Percentiles rank a stretch among this genome's conserved stretches.
Conservation (phyloP, 2,888 invertebrate genomes). For the Pammene fasciana region DNA sequence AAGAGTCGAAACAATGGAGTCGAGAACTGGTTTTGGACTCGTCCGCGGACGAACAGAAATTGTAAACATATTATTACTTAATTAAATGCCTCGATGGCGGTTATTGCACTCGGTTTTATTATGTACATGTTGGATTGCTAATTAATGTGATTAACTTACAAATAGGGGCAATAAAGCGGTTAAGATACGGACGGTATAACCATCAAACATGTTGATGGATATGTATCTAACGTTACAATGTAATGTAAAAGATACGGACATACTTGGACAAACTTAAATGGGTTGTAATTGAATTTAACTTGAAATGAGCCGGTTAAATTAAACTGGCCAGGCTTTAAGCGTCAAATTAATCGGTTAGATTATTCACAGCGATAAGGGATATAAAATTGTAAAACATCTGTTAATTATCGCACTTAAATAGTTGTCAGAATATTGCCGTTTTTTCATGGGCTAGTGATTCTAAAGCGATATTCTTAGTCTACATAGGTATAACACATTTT, state of each 20-base stretch:
- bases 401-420: too few species aligned
- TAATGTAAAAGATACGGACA: not conserved
- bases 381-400: too few species aligned
- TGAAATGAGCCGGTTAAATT: too few species aligned
- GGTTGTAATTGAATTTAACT: too few species aligned
- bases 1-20: slow-evolving; percentile 42
- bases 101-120: slow-evolving; percentile 32
- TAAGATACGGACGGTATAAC: not conserved
- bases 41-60: slow-evolving; percentile 34
- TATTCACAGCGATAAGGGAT: too few species aligned
- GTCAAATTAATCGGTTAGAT: too few species aligned
- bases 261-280: not conserved
- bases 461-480: too few species aligned
- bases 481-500: too few species aligned
- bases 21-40: slow-evolving; percentile 41
- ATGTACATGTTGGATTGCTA: slow-evolving; percentile 20
- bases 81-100: slow-evolving; percentile 36
- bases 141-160: slow-evolving; percentile 31
- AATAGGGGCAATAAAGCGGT: slow-evolving; percentile 27
- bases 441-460: too few species aligned
- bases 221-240: not conserved
- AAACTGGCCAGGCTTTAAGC: too few species aligned
- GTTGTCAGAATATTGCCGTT: too few species aligned
- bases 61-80: slow-evolving; percentile 42
- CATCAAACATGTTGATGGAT: slow-evolving; percentile 3